phyloP scores from a whole-genome alignment of 2,888 invertebrate genomes.

The Hypolimnas misippus region DNA sequence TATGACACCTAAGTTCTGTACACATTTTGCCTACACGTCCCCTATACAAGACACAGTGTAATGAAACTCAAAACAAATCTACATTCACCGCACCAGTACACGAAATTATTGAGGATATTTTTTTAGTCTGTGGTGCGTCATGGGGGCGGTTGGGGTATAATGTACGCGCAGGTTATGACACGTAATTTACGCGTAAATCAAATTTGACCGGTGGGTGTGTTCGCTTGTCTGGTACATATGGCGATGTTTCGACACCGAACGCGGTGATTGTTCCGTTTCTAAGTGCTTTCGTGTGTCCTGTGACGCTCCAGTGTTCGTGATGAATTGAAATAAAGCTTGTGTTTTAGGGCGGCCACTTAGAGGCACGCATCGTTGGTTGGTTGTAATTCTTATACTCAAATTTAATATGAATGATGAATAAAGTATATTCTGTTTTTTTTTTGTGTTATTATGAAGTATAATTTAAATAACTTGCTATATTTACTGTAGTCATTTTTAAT shows the following conservation, averaged over 20 bases:
- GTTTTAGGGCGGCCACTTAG: constrained; percentile 46
- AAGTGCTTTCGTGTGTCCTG: constrained; percentile 75
- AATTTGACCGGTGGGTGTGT: constrained; percentile 82
- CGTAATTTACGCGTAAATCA: constrained; percentile 84
- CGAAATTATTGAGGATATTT: constrained; percentile 4
- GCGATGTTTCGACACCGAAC: constrained; percentile 68
- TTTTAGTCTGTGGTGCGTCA: constrained; percentile 51
- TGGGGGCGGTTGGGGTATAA: constrained; percentile 51
- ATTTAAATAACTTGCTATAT: too few species aligned
- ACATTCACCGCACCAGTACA: constrained; percentile 20
- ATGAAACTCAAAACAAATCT: constrained; percentile 27
- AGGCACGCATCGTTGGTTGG: constrained; percentile 42
- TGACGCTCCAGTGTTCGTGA: constrained; percentile 68
- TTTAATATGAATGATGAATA: not conserved
- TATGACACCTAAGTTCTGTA: constrained; percentile 61
- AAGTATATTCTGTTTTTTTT: not conserved
- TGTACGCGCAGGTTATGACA: constrained; percentile 75
- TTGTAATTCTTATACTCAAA: constrained; percentile 9
- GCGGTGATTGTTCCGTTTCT: constrained; percentile 65
- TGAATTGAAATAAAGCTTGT: constrained; percentile 62
- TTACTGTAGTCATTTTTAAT: too few species aligned
- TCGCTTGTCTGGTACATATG: constrained; percentile 79
- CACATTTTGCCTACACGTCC: constrained; percentile 49
- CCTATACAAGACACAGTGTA: constrained; percentile 51
- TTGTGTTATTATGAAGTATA: not conserved